phyloP scores from a whole-genome alignment of 2,888 invertebrate genomes.

The Pilophorus perplexus region DNA sequence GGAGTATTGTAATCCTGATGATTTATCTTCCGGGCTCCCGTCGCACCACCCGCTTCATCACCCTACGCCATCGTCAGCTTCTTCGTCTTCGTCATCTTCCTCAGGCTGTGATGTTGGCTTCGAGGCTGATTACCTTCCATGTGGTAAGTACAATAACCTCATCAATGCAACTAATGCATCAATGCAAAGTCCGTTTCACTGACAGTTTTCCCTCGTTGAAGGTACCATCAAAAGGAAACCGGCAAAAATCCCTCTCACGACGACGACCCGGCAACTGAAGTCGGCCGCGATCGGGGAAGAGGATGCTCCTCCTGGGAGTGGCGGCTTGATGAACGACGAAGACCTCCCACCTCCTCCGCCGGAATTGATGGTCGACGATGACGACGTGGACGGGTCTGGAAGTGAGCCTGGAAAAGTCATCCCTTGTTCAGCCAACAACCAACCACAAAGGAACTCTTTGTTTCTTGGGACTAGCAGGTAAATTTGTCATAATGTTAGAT shows the following conservation, averaged over 20 bases:
- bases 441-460: constrained; percentile 62
- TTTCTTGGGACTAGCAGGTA: constrained; percentile 62
- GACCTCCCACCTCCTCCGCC: constrained; percentile 61
- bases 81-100: constrained; percentile 36
- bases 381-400: constrained; percentile 36
- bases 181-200: no score
- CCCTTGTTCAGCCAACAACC: constrained; percentile 17
- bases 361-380: constrained; percentile 67
- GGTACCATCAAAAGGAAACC: constrained; percentile 91
- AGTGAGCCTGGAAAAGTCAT: constrained; percentile 5
- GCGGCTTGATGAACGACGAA: constrained; percentile 41
- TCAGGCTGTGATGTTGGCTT: constrained; percentile 52
- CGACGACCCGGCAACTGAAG: constrained; percentile 84
- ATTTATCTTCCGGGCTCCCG: constrained; percentile 21
- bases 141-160: constrained; percentile 21
- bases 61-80: constrained; percentile 19
- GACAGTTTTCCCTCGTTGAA: no score
- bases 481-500: no score
- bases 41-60: constrained; percentile 16
- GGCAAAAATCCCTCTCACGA: constrained; percentile 84
- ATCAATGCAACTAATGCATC: no score
- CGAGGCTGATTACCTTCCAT: constrained; percentile 52
- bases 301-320: constrained; percentile 36
- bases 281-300: constrained; percentile 55
- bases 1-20: constrained; percentile 34